These are phyloP conservation scores for Prionailurus bengalensis DNA, from an alignment of 2,113 vertebrate species.

Conservation along the genomic window DNA sequence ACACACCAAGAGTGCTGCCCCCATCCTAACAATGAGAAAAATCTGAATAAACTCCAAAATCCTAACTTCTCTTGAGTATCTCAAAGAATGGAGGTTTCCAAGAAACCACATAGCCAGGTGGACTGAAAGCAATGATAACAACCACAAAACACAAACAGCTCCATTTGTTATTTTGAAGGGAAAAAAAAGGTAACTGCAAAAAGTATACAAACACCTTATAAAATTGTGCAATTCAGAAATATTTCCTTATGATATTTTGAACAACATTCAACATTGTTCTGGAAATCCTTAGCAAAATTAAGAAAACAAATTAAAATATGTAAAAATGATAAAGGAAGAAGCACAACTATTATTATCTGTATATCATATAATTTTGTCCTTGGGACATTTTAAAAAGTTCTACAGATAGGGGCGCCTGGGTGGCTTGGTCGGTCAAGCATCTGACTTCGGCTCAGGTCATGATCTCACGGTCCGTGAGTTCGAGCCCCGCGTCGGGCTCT, in stretches of 20 bases:
- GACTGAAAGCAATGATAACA: not conserved
- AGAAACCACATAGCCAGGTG: not conserved
- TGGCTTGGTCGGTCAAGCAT: too few relatives aligned
- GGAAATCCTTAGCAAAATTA: not conserved
- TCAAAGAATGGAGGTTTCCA: not conserved
- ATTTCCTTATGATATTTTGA: not conserved
- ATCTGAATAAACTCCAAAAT: not conserved
- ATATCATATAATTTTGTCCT: not conserved
- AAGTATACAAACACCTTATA: not conserved
- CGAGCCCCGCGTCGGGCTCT: fast-evolving
- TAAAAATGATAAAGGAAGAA: not conserved
- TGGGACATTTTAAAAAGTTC: not conserved
- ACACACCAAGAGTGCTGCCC: not conserved
- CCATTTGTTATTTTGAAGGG: not conserved
- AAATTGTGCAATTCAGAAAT: not conserved
- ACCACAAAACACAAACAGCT: not conserved
- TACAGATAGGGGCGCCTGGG: not conserved
- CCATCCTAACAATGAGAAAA: not conserved
- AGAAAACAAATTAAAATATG: not conserved
- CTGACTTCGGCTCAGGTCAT: too few relatives aligned
- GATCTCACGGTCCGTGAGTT: too few relatives aligned
- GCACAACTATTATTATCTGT: not conserved
- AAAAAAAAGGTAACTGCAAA: not conserved
- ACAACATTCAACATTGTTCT: not conserved
- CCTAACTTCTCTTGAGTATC: not conserved